Conservation (phyloP, 2,113 vertebrate genomes). For the Elephantulus edwardii region DNA sequence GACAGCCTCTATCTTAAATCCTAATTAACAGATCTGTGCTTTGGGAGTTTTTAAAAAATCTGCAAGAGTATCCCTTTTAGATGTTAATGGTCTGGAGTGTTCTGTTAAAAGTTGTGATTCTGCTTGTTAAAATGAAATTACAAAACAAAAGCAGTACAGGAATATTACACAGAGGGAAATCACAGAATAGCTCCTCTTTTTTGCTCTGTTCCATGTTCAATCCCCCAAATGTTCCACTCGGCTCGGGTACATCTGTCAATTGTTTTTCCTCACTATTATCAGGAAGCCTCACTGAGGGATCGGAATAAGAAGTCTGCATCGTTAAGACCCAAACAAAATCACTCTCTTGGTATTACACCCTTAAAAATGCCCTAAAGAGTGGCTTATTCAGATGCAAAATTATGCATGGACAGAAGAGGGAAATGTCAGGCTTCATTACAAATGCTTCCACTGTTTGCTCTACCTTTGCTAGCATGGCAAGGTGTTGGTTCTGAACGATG, state of each 20-base stretch:
- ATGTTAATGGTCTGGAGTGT: conserved; percentile 25
- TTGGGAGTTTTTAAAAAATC: conserved; percentile 27
- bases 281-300: conserved; percentile 62
- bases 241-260: conserved; percentile 53
- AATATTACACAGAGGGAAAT: conserved; percentile 51
- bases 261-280: conserved; percentile 42
- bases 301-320: conserved; percentile 19
- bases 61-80: not conserved
- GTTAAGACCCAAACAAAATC: conserved; percentile 51
- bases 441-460: not conserved
- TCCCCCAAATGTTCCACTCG: conserved; percentile 53
- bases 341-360: not conserved
- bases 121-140: conserved; percentile 54
- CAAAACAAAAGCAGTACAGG: conserved; percentile 58
- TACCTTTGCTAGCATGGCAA: conserved; percentile 99
- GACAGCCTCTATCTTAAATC: conserved; percentile 19
- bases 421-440: accelerated
- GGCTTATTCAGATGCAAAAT: not conserved
- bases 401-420: not conserved
- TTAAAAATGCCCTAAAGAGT: conserved; percentile 24
- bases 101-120: conserved; percentile 38
- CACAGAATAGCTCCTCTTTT: conserved; percentile 35
- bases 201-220: conserved; percentile 39
- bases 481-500: conserved; percentile 98
- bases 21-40: conserved; percentile 47